phyloP scores from a whole-genome alignment of 2,888 invertebrate genomes.

The Napeogenes sylphis region DNA sequence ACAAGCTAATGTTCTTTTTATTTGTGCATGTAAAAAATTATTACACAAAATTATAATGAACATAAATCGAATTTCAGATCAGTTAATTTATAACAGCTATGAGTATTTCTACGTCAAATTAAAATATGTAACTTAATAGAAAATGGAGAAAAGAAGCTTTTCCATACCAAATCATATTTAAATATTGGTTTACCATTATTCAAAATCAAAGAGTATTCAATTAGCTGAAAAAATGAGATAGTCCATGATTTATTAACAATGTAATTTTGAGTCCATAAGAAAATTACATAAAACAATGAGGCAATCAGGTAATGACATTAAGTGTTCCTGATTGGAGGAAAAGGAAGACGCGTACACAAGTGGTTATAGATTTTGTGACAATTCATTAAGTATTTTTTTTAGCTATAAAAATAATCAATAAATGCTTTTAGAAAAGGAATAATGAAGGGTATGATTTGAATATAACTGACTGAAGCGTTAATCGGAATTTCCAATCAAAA shows the following conservation, averaged over 20 bases:
- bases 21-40: no score
- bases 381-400: not conserved
- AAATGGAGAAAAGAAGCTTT: not conserved
- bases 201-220: not conserved
- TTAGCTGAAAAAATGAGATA: not conserved
- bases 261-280: conserved; percentile 31
- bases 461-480: no score
- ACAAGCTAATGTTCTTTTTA: no score
- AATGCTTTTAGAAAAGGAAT: no score
- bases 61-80: no score
- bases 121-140: not conserved
- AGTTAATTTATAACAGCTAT: no score
- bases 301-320: conserved; percentile 38
- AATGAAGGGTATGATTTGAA: no score
- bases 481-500: no score
- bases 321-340: conserved; percentile 29
- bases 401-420: not conserved
- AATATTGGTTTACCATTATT: not conserved
- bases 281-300: conserved; percentile 30
- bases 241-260: conserved; percentile 23
- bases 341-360: conserved; percentile 22
- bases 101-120: no score
- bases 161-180: not conserved
- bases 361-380: conserved; percentile 1
- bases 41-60: no score